Conservation (phyloP, 2,113 vertebrate species). For the Cranoglanis bouderius region DNA sequence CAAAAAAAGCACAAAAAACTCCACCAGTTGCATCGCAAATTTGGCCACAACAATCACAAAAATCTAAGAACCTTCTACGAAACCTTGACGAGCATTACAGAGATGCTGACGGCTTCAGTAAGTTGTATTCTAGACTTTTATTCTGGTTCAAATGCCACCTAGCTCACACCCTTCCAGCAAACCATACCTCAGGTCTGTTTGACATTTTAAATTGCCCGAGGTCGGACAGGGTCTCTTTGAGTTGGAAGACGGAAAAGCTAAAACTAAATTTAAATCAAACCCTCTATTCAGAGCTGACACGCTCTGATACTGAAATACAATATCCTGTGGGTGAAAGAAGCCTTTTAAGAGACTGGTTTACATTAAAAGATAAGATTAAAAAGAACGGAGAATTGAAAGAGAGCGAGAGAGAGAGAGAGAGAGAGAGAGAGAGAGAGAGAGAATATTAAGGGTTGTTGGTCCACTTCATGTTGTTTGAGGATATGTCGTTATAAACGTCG, state of each 20-base stretch:
- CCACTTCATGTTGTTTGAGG: background rate
- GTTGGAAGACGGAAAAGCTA: background rate
- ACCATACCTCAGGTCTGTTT: background rate
- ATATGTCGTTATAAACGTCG: background rate
- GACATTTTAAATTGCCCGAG: background rate
- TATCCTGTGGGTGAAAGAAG: background rate
- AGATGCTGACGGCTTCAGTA: background rate
- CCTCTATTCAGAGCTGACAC: background rate
- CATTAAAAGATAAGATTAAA: slow-evolving; percentile 11
- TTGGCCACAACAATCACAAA: too few relatives aligned
- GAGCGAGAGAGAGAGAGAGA: slow-evolving; percentile 4
- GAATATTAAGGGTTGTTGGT: background rate
- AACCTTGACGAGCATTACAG: background rate
- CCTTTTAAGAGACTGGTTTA: background rate
- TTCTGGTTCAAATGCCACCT: background rate
- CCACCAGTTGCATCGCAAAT: too few relatives aligned
- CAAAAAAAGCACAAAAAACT: too few relatives aligned
- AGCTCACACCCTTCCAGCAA: background rate
- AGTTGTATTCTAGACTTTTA: background rate
- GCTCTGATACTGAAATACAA: background rate
- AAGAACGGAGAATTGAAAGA: background rate
- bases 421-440: background rate
- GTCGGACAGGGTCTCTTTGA: background rate
- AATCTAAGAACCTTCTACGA: too few relatives aligned
- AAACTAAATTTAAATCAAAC: background rate